phyloP scores from a whole-genome alignment of 2,113 vertebrate species.

The Mionectes macconnelli region DNA sequence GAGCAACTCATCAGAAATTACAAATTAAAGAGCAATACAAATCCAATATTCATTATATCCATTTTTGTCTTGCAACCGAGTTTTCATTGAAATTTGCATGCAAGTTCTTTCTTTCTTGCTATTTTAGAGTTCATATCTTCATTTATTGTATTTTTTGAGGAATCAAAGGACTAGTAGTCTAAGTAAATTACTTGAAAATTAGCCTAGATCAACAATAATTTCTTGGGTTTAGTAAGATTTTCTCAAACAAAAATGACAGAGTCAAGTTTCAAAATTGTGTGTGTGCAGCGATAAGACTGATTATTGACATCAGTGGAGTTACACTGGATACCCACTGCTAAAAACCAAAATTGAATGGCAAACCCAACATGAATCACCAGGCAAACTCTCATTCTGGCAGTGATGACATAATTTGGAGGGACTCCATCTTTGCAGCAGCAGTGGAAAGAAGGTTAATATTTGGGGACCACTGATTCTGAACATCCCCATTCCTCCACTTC shows the following conservation, averaged over 20 bases:
- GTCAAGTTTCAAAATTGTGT: neutral
- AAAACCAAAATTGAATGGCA: neutral
- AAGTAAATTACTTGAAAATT: neutral
- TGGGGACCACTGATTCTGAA: neutral
- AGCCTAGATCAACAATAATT: neutral
- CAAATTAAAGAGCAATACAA: neutral
- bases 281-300: neutral
- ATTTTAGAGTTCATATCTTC: neutral
- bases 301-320: neutral
- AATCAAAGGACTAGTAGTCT: neutral
- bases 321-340: neutral
- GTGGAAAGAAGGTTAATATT: neutral
- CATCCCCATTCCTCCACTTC: neutral
- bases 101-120: neutral
- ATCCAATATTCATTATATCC: neutral
- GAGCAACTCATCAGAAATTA: neutral
- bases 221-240: neutral
- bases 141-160: neutral
- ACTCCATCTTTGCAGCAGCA: neutral
- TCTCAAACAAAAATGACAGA: neutral
- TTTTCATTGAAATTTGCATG: neutral
- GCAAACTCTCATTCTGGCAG: neutral
- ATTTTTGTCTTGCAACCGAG: neutral
- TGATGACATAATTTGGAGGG: neutral
- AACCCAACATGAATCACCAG: neutral